phyloP scores from a whole-genome alignment of 2,113 vertebrate species.

The Andinoacara biseriatus region DNA sequence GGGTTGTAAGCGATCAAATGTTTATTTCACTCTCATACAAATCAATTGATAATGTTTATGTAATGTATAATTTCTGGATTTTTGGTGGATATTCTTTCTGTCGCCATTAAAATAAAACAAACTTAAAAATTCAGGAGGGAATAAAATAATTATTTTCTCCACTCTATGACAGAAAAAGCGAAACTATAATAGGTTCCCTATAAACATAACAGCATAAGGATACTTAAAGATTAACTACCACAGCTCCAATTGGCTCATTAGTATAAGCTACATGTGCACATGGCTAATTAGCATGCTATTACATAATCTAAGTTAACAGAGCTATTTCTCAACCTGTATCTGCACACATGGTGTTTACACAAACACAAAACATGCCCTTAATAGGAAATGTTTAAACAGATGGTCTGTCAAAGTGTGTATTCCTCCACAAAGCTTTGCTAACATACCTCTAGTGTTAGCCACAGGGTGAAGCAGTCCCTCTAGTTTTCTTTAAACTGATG shows the following conservation, averaged over 20 bases:
- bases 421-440: background rate
- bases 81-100: too few species aligned
- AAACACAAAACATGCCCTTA: constrained; percentile 5
- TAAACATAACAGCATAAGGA: background rate
- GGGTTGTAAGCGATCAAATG: too few species aligned
- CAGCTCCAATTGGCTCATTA: background rate
- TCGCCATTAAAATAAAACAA: too few species aligned
- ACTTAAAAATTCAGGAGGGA: too few species aligned
- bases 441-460: background rate
- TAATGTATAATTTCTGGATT: too few species aligned
- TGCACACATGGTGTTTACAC: constrained; percentile 3
- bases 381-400: constrained; percentile 8
- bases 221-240: background rate
- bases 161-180: background rate
- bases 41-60: too few species aligned
- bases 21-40: too few species aligned
- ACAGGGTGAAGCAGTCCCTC: background rate
- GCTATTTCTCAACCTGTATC: background rate
- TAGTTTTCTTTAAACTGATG: background rate
- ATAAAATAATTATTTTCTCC: background rate
- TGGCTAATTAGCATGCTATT: constrained; percentile 2
- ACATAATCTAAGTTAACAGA: background rate
- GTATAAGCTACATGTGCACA: background rate
- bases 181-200: background rate
- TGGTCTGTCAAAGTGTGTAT: background rate